These are phyloP conservation scores for Prunella fulvescens DNA, from an alignment of 2,113 vertebrate genomes.

Conservation along the genomic window DNA sequence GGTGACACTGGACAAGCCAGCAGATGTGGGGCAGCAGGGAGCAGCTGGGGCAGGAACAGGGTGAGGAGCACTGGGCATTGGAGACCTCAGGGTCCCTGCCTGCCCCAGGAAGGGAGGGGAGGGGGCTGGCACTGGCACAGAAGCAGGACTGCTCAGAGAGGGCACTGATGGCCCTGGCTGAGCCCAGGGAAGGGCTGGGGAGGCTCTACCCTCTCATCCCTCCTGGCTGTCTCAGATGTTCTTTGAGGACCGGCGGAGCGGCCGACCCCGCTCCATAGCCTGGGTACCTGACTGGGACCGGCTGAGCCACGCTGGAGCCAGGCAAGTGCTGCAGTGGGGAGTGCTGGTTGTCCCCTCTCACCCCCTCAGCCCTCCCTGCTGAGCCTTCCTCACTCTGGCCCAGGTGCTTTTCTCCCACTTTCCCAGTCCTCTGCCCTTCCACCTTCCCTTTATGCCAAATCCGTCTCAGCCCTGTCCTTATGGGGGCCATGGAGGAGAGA, in stretches of 20 bases:
- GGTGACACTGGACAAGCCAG: too few species aligned
- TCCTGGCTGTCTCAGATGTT: neutral
- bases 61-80: neutral
- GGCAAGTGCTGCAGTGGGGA: neutral
- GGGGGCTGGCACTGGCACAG: neutral
- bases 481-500: neutral
- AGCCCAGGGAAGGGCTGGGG: neutral
- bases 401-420: neutral
- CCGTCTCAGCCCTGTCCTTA: neutral
- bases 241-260: neutral
- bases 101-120: too few species aligned
- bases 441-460: neutral
- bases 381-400: neutral
- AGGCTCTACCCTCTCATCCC: neutral
- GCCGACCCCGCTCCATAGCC: constrained; percentile 33
- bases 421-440: neutral
- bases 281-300: neutral
- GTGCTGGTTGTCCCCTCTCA: neutral
- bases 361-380: neutral
- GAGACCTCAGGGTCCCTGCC: neutral
- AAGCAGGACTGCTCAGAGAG: neutral
- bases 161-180: neutral
- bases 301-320: neutral
- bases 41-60: neutral
- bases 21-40: neutral